phyloP scores from a whole-genome alignment of 2,888 invertebrate species.

The Heliconius charithonia region DNA sequence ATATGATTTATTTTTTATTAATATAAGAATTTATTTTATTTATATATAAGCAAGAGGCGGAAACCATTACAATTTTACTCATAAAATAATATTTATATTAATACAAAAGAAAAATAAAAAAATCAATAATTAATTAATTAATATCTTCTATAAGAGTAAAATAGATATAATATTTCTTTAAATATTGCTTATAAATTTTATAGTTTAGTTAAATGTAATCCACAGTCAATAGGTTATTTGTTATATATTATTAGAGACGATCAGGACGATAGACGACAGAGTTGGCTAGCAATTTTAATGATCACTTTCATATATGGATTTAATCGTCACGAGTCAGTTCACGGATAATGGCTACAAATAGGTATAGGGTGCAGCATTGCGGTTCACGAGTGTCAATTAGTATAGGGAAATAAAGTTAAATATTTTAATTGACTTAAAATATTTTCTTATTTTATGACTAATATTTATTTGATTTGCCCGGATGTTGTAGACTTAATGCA shows the following conservation, averaged over 20 bases:
- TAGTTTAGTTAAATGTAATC: too few species aligned
- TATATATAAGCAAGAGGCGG: not conserved
- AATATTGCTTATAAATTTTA: too few species aligned
- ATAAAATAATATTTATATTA: not conserved
- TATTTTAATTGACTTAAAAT: constrained; percentile 29
- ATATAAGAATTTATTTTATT: not conserved
- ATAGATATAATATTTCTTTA: too few species aligned
- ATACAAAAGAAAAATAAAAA: not conserved
- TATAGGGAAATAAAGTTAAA: constrained; percentile 41
- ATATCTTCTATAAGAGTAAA: too few species aligned
- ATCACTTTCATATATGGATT: constrained; percentile 46
- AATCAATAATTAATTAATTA: too few species aligned
- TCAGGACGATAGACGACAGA: constrained; percentile 25
- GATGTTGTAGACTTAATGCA: not conserved
- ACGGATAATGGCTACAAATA: constrained; percentile 44
- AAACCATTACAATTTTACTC: not conserved
- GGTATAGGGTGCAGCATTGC: constrained; percentile 42
- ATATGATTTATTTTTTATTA: not conserved
- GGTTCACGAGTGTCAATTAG: constrained; percentile 39
- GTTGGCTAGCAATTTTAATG: constrained; percentile 40
- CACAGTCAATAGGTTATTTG: not conserved
- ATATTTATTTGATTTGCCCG: not conserved
- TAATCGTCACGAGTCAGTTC: constrained; percentile 43
- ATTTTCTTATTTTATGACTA: not conserved
- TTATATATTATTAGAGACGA: constrained; percentile 23